Base-by-base conservation (phyloP, 2,113 vertebrate species). In the Elgaria multicarinata region DNA sequence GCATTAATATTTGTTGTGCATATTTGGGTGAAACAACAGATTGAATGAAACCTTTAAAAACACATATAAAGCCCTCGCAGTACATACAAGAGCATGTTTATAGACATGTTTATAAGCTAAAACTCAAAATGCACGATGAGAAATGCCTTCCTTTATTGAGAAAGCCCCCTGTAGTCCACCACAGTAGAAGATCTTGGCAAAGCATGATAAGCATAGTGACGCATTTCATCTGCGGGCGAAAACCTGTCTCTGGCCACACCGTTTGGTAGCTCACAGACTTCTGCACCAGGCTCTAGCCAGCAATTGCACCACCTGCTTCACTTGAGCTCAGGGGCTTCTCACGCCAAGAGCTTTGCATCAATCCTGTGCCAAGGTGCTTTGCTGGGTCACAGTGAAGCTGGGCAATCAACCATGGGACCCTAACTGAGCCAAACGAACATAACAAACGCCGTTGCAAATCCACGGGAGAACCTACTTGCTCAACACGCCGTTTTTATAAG, bases 361-460 rank as follows among this genome's bases (percentile, higher is more conserved):
- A 89, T 28, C 62, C 20, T 72, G 74, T 74, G 69, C 66, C 71
- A 28, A 4, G 53, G 69, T 39, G 5, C 75, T 90, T 91, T 79
- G 46, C 79, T 81, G 78, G 92, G 77, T 75, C 91, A 72, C 72
- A 14, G 75, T 83, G 0, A 12, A 72, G 69, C 2, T 28, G n/a
- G 87, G 83, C 86, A 85, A 79, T 55, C 83, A 46, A 91, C 66
- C 67, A 89, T 0, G 3, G 75, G 88, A 58, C 44, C 87, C 69
- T 44, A 64, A 85, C 77, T 83, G 91, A 66, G 87, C 87, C 91
- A 90, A 18, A 13, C 75, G 31, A 94, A 75, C 31, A 13, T n/a
- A 50, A 50, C 46, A 50, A 50, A 50, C 46, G 8, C 36, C 6
- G 42, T 50, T 66, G 36, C 55, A 77, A 28, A 28, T 44, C 84